Base-by-base conservation (phyloP, 2,888 invertebrate genomes). In the Nomada fabriciana region DNA sequence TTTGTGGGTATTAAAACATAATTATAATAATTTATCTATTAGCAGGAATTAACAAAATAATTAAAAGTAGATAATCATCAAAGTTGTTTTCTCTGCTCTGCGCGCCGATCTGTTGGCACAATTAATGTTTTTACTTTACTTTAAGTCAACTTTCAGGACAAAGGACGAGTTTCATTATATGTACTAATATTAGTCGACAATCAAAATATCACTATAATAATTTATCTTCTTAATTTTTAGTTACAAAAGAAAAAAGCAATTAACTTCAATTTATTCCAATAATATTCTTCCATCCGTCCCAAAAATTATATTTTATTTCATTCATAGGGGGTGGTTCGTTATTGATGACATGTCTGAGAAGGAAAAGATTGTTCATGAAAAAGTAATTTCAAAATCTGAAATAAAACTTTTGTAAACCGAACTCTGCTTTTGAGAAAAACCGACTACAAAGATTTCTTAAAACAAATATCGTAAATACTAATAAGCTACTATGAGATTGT, bases 81-180 rank as follows among this genome's bases (percentile, higher is more conserved):
- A 70, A 72, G 73, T 71, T 25, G 63, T 42, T 71, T 71, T 80
- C 57, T 79, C 69, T 72, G 52, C 59, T 67, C 79, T 60, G 50
- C 25, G 57, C 20, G 63, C 70, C 18, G 15, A 50, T 71, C 23
- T 71, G 63, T 80, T 70, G 63, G 74, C 74, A 80, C 7, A 67
- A 25, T 72, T 29, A 43, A 73, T 68, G 63, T 20, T 42, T 68
- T 72, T 70, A 50, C 61, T 36, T 69, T 76, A 79, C 71, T 67
- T 71, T 71, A 82, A 69, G 65, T 75, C 71, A 76, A 84, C 68
- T 81, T 84, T 84, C 71, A 70, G 36, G 52, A 79, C 53, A 74
- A 50, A 70, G 74, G 71, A 72, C 64, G 76, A 85, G 72, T 74
- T 84, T 84, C 71, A 69, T 61, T 69, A 50, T 50, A 47, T 67